phyloP scores from a whole-genome alignment of 1,140 invertebrate species.

The Nephotettix cincticeps region DNA sequence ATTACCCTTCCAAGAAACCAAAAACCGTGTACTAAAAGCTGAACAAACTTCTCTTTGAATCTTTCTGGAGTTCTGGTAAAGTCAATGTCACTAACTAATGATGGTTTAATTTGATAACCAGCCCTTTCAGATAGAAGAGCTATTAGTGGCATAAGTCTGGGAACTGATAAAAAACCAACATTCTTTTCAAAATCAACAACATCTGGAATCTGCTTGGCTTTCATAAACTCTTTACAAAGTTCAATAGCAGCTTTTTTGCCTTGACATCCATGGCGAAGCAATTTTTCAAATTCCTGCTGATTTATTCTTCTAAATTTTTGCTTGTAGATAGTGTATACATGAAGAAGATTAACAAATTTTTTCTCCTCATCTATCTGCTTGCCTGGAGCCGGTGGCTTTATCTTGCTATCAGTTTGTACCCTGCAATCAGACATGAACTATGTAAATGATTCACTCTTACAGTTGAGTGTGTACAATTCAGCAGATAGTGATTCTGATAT shows the following conservation, averaged over 20 bases:
- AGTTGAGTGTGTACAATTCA: too few species aligned
- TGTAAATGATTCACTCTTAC: too few species aligned
- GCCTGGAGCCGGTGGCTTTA: constrained; percentile 41
- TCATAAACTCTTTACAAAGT: constrained; percentile 2
- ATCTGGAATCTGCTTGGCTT: not conserved
- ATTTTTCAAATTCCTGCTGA: not conserved
- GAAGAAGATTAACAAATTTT: not conserved
- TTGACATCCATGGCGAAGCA: not conserved
- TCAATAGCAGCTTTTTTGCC: not conserved
- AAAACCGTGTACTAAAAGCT: constrained; percentile 28
- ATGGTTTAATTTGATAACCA: constrained; percentile 23
- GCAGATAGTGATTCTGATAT: too few species aligned
- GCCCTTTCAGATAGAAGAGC: constrained; percentile 30
- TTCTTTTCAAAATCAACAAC: not conserved
- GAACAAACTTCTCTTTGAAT: constrained; percentile 28
- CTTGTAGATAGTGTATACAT: constrained; percentile 3
- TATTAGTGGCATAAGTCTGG: constrained; percentile 29
- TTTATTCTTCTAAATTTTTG: constrained; percentile 3
- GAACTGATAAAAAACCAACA: not conserved
- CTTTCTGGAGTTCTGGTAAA: not conserved
- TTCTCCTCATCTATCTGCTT: not conserved
- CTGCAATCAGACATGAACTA: too few species aligned
- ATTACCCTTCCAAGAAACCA: constrained; percentile 30
- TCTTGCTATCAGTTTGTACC: too few species aligned
- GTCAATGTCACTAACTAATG: constrained; percentile 13